Percentiles rank a stretch among this genome's conserved stretches.
Evolutionary conservation across 2,797 vertebrate species (phyloP).

Genomic region (Phylloscopus collybita): DNA sequence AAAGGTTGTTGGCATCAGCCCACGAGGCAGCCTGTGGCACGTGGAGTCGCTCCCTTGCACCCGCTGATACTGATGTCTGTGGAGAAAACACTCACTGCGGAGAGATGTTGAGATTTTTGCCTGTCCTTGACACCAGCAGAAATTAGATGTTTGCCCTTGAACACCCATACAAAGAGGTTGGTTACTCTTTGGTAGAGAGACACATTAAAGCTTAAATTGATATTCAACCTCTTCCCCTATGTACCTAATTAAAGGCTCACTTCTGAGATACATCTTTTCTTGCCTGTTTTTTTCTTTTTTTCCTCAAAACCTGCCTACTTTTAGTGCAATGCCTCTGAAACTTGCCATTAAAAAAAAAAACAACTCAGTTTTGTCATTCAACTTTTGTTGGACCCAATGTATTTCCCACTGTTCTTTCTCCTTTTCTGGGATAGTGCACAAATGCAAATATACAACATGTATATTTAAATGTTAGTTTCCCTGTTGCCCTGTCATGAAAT

Average conservation of each 20-base stretch:
- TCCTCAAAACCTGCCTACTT: rapidly evolving
- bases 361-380: background rate
- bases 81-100: background rate
- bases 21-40: background rate
- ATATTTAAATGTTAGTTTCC: background rate
- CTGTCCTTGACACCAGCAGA: background rate
- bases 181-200: background rate
- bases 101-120: background rate
- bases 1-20: background rate
- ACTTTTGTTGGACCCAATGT: background rate
- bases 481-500: background rate
- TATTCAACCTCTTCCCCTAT: conserved; percentile 5
- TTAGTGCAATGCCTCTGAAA: background rate
- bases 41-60: background rate
- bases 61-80: background rate
- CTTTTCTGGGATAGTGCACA: background rate
- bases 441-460: background rate
- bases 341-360: background rate
- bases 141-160: conserved; percentile 39
- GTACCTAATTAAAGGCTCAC: conserved; percentile 7
- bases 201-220: conserved; percentile 8
- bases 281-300: background rate
- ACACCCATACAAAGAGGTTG: background rate
- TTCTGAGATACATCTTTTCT: background rate
- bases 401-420: background rate